Evolutionary conservation across 2,113 vertebrate genomes (phyloP), one percentile per base, ranked within the genome.

Genomic region (Nothocercus julius): DNA sequence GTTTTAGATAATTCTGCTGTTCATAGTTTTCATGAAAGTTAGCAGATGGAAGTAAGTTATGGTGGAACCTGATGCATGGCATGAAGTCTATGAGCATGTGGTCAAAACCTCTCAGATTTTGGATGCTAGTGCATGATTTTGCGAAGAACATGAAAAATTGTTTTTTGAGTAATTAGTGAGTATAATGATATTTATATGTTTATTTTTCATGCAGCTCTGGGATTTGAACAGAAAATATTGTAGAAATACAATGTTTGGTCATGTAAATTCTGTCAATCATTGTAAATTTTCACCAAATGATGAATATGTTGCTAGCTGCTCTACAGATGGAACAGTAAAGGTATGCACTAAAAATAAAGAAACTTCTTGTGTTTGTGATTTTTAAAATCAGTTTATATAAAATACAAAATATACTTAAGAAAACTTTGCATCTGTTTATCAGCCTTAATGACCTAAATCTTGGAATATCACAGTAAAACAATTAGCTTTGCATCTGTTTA

Each of bases 241-340:
- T 83, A 98, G 99, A 96, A 99, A 99, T 97, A 99, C 99, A 0
- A 94, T 99, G 98, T 99, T 99, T 69, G 99, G 99, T 32, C 99
- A 99, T 94, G 83, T 47, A 30, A 97, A 97, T 86, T 97, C 98
- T 4, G 98, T 99, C 84, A 99, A 95, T 95, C 99, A 99, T 97
- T 99, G 99, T 91, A 98, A 98, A 96, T 99, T 99, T 98, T 99
- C 99, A 78, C 99, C 99, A 11, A 97, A 99, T 69, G 99, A 99
- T 95, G 76, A 96, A 27, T 98, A 98, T 73, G 81, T 99, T 93
- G 98, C 99, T 88, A 99, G 99, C 78, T 99, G 98, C 84, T 99
- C 99, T 10, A 98, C 98, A 40, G 99, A 99, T 74, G 99, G 99
- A 77, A 99, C 98, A n/a, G 89, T 99, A 74, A 99, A 99, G 99